Percentiles rank a stretch among this genome's conserved stretches.
phyloP scores from a whole-genome alignment of 2,113 vertebrate species.

The Collichthys lucidus region DNA sequence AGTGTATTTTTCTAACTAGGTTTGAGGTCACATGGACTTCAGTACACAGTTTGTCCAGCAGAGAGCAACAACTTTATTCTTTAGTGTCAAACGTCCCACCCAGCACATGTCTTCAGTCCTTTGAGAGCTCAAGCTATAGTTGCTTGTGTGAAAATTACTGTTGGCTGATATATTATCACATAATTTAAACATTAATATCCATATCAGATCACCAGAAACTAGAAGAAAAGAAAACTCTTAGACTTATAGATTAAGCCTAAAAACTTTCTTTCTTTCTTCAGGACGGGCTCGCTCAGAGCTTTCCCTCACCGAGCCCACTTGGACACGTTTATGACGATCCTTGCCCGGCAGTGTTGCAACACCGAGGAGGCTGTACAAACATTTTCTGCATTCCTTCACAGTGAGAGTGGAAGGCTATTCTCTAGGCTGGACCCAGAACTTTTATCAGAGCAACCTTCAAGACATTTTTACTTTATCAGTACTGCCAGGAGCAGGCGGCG shows the following conservation, averaged over 20 bases:
- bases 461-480: constrained; percentile 61
- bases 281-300: not conserved
- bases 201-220: not conserved
- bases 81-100: not conserved
- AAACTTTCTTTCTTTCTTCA: constrained; percentile 7
- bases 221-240: not conserved
- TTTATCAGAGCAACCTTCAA: constrained; percentile 70
- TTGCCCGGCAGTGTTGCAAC: constrained; percentile 58
- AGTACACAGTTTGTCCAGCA: not conserved
- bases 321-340: constrained; percentile 27
- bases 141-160: no score
- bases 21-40: not conserved
- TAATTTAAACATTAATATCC: not conserved
- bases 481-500: constrained; percentile 30
- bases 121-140: no score
- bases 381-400: constrained; percentile 77
- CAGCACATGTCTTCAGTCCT: no score
- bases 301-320: constrained; percentile 20
- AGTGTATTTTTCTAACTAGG: not conserved
- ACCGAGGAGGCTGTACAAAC: constrained; percentile 74
- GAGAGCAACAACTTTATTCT: not conserved
- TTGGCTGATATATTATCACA: no score
- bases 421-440: constrained; percentile 30
- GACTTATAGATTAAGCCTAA: constrained; percentile 11
- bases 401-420: constrained; percentile 55